Evolutionary conservation across 2,888 invertebrate species (phyloP).

Genomic region (Metopia argyrocephala): DNA sequence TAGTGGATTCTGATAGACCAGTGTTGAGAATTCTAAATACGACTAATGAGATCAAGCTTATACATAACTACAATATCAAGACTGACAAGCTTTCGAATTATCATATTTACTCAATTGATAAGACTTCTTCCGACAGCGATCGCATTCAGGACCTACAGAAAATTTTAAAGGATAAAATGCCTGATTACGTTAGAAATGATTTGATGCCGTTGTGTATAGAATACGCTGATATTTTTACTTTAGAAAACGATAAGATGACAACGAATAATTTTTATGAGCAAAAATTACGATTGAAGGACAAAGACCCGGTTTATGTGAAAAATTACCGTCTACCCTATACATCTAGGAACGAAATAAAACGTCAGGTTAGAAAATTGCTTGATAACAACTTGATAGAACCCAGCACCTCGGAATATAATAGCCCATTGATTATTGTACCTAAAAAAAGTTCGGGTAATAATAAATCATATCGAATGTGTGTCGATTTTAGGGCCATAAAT

Average conservation of each 20-base stretch:
- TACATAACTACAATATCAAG: background rate
- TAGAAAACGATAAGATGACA: conserved; percentile 12
- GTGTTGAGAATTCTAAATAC: background rate
- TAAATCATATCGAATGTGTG: conserved; percentile 12
- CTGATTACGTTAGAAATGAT: background rate
- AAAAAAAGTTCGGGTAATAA: background rate
- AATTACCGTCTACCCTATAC: conserved; percentile 24
- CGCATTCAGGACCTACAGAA: background rate
- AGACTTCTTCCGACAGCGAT: background rate
- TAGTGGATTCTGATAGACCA: background rate
- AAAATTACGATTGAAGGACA: background rate
- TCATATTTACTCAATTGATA: conserved; percentile 2
- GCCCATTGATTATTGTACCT: conserved; percentile 19
- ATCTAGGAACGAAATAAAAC: background rate
- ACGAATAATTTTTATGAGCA: conserved; percentile 11
- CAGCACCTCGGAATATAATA: conserved; percentile 15
- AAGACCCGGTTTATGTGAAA: conserved; percentile 13
- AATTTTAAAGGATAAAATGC: conserved; percentile 11
- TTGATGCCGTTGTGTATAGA: background rate
- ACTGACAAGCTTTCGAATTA: conserved; percentile 13
- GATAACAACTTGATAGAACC: conserved; percentile 29
- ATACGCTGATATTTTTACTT: conserved; percentile 15
- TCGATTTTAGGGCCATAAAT: conserved; percentile 23
- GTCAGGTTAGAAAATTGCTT: conserved; percentile 1
- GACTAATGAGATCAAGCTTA: background rate